A percentile compares a stretch with the other conserved stretches of the same genome.
phyloP scores from a whole-genome alignment of 2,888 invertebrate genomes.

The Ariolimax columbianus region DNA sequence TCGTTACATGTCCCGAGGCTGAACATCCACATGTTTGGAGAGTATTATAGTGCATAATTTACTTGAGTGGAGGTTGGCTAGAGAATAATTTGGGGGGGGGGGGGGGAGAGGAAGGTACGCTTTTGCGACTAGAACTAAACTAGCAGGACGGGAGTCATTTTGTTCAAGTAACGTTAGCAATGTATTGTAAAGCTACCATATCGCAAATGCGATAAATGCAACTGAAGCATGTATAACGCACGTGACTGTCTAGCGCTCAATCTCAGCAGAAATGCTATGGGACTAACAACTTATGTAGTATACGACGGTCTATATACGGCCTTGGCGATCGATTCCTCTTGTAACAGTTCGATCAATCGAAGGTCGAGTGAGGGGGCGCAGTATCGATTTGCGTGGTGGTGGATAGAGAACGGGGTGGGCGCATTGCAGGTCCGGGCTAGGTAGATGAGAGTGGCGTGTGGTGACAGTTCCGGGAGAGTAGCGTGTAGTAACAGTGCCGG shows the following conservation, averaged over 20 bases:
- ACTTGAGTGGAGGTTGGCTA: too few species aligned
- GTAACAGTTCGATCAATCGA: constrained; percentile 1
- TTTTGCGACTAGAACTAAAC: neutral
- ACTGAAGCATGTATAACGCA: too few species aligned
- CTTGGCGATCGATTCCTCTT: neutral
- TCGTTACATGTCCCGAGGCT: too few species aligned
- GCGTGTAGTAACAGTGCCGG: too few species aligned
- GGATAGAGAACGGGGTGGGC: neutral
- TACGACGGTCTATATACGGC: too few species aligned
- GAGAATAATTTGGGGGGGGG: too few species aligned
- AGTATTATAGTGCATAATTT: too few species aligned
- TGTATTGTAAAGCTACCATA: too few species aligned
- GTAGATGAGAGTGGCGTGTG: neutral
- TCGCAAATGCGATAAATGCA: neutral
- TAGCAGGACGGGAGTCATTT: neutral
- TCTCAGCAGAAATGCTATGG: neutral
- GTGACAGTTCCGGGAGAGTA: neutral
- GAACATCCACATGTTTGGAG: too few species aligned
- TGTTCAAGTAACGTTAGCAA: too few species aligned
- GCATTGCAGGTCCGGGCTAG: neutral
- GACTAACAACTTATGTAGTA: too few species aligned
- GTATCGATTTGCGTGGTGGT: neutral
- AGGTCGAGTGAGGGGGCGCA: neutral
- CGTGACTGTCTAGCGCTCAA: neutral
- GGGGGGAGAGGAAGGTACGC: too few species aligned